phyloP scores from a whole-genome alignment of 2,113 vertebrate genomes.

The Pipa parva region DNA sequence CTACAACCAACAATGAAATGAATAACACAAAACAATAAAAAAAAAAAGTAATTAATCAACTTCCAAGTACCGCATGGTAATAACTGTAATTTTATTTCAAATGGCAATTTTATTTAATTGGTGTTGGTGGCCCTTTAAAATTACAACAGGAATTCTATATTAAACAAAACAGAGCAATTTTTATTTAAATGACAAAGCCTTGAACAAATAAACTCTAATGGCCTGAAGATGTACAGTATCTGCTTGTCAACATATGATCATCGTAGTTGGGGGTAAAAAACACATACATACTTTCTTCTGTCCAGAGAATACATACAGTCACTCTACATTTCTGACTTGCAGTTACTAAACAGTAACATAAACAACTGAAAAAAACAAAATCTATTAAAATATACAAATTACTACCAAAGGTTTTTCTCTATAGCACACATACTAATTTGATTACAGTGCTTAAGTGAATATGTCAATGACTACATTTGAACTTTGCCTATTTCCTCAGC shows the following conservation, averaged over 20 bases:
- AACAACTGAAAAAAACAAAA: not conserved
- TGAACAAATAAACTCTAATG: conserved; percentile 34
- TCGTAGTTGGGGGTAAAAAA: conserved; percentile 13
- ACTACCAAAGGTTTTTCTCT: no score
- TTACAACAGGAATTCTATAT: not conserved
- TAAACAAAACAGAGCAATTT: not conserved
- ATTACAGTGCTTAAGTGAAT: no score
- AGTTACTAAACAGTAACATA: not conserved
- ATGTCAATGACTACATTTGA: no score
- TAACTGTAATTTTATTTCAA: no score
- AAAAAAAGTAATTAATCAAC: no score
- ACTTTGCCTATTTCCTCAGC: no score
- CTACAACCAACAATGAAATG: no score
- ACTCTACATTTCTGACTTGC: not conserved
- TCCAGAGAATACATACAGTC: not conserved
- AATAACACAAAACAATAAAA: no score
- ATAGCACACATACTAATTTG: no score
- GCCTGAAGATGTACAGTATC: not conserved
- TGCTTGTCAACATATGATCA: conserved; percentile 1
- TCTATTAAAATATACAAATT: not conserved
- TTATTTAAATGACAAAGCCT: conserved; percentile 25
- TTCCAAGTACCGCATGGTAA: no score
- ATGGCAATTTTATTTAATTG: no score
- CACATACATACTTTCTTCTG: not conserved
- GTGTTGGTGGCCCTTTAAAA: no score